These are phyloP conservation scores for Venusia cambrica DNA, from an alignment of 2,888 invertebrate genomes.

Conservation along the genomic window DNA sequence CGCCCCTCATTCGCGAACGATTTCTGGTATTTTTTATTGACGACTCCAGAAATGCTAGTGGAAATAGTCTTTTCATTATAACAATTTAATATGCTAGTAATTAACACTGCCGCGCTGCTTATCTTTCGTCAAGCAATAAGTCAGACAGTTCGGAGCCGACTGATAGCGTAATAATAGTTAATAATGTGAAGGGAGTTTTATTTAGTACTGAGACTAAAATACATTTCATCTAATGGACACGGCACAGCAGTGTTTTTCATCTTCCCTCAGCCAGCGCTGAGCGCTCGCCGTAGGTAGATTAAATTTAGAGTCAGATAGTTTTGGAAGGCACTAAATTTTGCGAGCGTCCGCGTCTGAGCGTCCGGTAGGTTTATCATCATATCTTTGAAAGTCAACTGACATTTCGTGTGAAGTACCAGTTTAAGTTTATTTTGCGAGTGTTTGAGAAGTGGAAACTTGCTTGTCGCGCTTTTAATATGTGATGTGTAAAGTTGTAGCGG, in stretches of 20 bases:
- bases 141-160: slow-evolving; percentile 12
- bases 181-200: slow-evolving; percentile 41
- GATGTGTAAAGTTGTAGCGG: slow-evolving; percentile 44
- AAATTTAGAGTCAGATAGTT: slow-evolving; percentile 66
- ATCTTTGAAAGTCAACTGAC: slow-evolving; percentile 6
- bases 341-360: slow-evolving; percentile 25
- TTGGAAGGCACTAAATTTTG: slow-evolving; percentile 56
- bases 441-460: slow-evolving; percentile 14
- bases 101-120: slow-evolving; percentile 25
- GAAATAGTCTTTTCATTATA: slow-evolving; percentile 52
- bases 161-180: slow-evolving; percentile 39
- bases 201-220: slow-evolving; percentile 52
- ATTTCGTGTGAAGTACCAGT: slow-evolving; percentile 5
- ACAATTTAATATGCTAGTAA: slow-evolving; percentile 32
- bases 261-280: too few species aligned
- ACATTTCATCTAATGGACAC: slow-evolving; percentile 68
- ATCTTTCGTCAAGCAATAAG: slow-evolving; percentile 20
- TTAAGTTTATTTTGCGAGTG: slow-evolving; percentile 8
- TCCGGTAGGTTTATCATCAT: slow-evolving; percentile 21
- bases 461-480: slow-evolving; percentile 32
- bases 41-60: slow-evolving; percentile 71
- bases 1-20: slow-evolving; percentile 74
- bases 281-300: slow-evolving; percentile 57
- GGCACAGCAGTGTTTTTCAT: slow-evolving; percentile 65
- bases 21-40: slow-evolving; percentile 80